Evolutionary conservation across 2,113 vertebrate species (phyloP).

Genomic region (Oenanthe melanoleuca): DNA sequence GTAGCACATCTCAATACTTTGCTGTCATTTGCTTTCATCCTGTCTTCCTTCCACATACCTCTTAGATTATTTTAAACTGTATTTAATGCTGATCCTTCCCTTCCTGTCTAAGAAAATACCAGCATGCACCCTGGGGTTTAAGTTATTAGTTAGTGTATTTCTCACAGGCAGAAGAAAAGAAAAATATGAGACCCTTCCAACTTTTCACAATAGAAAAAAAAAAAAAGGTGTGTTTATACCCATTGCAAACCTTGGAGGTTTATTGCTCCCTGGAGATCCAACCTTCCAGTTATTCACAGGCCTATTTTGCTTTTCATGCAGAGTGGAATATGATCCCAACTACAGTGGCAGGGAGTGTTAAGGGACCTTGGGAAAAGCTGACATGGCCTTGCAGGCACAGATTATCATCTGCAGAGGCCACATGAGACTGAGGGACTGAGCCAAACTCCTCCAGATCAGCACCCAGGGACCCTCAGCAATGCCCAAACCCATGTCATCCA

Average conservation of each 20-base stretch:
- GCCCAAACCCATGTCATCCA: background rate
- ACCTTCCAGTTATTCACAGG: background rate
- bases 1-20: background rate
- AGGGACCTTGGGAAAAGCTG: background rate
- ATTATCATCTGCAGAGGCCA: background rate
- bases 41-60: background rate
- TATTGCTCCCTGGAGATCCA: background rate
- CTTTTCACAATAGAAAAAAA: background rate
- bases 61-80: slow-evolving; percentile 14
- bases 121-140: background rate
- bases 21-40: background rate
- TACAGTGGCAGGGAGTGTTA: background rate
- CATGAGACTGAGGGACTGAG: background rate
- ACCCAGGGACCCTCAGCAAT: background rate
- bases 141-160: background rate
- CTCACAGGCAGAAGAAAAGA: background rate
- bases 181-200: background rate
- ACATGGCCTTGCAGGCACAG: background rate
- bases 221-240: background rate
- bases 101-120: background rate
- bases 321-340: background rate
- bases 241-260: background rate
- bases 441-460: background rate
- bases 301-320: background rate
- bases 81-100: background rate